Conservation (phyloP, 2,113 vertebrate species). For the Sialia sialis region DNA sequence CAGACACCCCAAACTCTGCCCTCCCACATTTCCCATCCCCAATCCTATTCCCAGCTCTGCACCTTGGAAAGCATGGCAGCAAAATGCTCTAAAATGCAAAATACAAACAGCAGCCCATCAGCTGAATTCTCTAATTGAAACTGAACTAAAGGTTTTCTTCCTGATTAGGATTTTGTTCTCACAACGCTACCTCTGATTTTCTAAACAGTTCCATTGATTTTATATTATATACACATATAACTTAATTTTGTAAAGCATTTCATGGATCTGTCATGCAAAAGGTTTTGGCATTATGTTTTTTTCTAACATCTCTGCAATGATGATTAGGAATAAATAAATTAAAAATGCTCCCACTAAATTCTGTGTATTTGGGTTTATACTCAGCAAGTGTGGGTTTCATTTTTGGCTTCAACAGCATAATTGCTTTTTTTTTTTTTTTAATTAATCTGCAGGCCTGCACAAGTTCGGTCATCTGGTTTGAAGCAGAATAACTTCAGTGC, state of each 20-base stretch:
- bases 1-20: fast-evolving
- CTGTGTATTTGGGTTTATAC: background rate
- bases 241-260: background rate
- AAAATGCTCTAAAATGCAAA: background rate
- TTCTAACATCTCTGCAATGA: background rate
- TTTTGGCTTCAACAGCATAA: background rate
- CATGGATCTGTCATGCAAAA: background rate
- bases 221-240: background rate
- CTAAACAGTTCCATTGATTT: background rate
- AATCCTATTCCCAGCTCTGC: background rate
- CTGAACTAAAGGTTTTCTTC: background rate
- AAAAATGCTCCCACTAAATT: background rate
- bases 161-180: background rate
- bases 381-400: background rate
- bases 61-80: background rate
- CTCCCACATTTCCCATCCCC: fast-evolving
- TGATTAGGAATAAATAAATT: background rate
- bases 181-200: background rate
- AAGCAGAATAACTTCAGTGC: background rate
- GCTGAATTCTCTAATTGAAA: background rate
- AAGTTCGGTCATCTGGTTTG: background rate
- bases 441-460: background rate
- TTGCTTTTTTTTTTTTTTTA: background rate
- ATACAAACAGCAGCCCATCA: background rate
- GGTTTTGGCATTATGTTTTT: background rate